Conservation (phyloP, 2,797 vertebrate species). For the Craterocephalus amniculus region DNA sequence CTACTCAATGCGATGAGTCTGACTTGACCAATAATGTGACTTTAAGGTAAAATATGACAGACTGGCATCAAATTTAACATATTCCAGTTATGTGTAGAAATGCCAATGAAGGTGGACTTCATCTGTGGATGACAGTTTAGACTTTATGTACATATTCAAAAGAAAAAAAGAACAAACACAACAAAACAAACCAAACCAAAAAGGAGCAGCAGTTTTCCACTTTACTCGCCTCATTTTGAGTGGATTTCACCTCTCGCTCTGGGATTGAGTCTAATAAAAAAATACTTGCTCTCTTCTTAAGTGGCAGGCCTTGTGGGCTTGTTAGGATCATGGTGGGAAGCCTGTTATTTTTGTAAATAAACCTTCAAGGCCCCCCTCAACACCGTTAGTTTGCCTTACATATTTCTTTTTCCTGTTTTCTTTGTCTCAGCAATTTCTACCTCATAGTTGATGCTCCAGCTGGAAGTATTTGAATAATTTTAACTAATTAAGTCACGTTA, state of each 20-base stretch:
- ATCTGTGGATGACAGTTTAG: no score
- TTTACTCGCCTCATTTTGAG: conserved; percentile 15
- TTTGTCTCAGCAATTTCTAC: no score
- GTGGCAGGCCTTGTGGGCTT: conserved; percentile 25
- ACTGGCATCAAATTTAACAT: neutral
- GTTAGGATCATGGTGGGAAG: conserved; percentile 27
- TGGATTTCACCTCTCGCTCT: conserved; percentile 30
- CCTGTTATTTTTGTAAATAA: conserved; percentile 47
- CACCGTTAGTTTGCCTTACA: neutral
- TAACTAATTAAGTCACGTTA: no score
- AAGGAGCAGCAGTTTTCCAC: neutral
- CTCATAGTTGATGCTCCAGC: no score
- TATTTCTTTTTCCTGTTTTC: no score
- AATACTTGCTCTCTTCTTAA: conserved; percentile 29
- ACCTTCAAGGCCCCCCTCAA: conserved; percentile 6
- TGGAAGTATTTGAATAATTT: neutral
- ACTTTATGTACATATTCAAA: no score
- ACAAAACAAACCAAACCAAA: no score
- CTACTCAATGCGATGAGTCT: neutral
- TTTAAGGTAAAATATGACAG: no score
- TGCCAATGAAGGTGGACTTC: neutral
- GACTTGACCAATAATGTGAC: conserved; percentile 4
- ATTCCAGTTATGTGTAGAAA: neutral
- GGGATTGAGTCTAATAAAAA: conserved; percentile 33
- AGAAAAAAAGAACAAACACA: neutral